A percentile compares a stretch with the other conserved stretches of the same genome.
Evolutionary conservation across 2,888 invertebrate genomes (phyloP).

Genomic region (Dolomedes plantarius): DNA sequence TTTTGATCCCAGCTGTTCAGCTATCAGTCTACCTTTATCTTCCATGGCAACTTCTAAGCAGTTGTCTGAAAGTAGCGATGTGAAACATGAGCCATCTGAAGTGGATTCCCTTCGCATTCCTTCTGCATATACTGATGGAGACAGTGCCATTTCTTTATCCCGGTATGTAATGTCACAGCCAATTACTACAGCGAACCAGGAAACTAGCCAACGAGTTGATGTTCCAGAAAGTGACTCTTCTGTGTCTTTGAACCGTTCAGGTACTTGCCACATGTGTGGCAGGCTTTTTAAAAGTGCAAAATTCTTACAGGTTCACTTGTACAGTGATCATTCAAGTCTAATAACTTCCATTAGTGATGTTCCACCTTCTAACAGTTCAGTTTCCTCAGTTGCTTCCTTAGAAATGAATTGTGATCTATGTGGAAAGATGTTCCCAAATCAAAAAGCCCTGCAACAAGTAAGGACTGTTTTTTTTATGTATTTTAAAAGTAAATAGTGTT

Average conservation of each 20-base stretch:
- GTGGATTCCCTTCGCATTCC: constrained; percentile 27
- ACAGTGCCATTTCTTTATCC: constrained; percentile 36
- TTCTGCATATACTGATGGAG: constrained; percentile 31
- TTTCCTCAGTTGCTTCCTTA: constrained; percentile 22
- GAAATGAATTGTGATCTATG: constrained; percentile 73
- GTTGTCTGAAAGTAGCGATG: constrained; percentile 32
- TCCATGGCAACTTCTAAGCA: constrained; percentile 34
- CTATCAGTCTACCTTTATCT: constrained; percentile 35
- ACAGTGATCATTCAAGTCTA: constrained; percentile 74
- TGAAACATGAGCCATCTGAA: constrained; percentile 46
- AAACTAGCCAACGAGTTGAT: constrained; percentile 38
- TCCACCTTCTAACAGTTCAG: constrained; percentile 43
- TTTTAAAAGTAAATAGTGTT: too few relatives aligned
- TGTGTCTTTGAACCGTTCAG: constrained; percentile 69
- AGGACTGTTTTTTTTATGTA: not conserved
- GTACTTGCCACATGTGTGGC: constrained; percentile 75
- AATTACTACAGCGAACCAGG: constrained; percentile 1
- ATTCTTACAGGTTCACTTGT: constrained; percentile 75
- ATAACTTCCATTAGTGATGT: constrained; percentile 45
- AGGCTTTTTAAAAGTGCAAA: constrained; percentile 74
- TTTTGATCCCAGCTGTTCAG: constrained; percentile 29
- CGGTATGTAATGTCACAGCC: constrained; percentile 38
- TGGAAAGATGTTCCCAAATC: constrained; percentile 72
- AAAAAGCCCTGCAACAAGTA: constrained; percentile 73
- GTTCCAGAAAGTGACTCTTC: constrained; percentile 27